Conservation (phyloP, 2,797 vertebrate species). For the Pteropus rufus region DNA sequence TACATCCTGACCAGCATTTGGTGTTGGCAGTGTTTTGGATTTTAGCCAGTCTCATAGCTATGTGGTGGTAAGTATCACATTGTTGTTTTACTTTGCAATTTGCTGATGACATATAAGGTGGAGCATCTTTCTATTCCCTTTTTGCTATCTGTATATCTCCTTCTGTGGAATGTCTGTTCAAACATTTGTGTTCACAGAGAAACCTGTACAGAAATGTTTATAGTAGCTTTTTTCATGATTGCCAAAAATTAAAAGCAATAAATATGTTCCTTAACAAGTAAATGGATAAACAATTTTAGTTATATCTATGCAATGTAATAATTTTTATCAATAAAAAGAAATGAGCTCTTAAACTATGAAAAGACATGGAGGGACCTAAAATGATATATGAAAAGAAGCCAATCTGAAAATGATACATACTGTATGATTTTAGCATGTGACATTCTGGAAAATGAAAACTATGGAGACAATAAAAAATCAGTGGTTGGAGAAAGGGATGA, state of each 20-base stretch:
- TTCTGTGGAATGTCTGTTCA: neutral
- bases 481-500: neutral
- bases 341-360: neutral
- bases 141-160: neutral
- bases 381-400: neutral
- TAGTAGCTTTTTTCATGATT: neutral
- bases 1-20: neutral
- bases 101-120: neutral
- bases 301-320: neutral
- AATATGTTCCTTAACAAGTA: neutral
- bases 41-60: neutral
- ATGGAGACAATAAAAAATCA: neutral
- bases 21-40: neutral
- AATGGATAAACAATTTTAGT: neutral
- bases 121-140: neutral
- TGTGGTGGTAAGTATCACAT: neutral
- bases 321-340: neutral
- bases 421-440: neutral
- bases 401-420: neutral
- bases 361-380: neutral
- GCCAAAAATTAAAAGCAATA: neutral
- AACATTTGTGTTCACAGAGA: neutral
- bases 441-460: neutral
- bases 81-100: neutral
- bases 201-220: neutral